Base-by-base conservation (phyloP, 2,888 invertebrate species). In the Ophion costatus region DNA sequence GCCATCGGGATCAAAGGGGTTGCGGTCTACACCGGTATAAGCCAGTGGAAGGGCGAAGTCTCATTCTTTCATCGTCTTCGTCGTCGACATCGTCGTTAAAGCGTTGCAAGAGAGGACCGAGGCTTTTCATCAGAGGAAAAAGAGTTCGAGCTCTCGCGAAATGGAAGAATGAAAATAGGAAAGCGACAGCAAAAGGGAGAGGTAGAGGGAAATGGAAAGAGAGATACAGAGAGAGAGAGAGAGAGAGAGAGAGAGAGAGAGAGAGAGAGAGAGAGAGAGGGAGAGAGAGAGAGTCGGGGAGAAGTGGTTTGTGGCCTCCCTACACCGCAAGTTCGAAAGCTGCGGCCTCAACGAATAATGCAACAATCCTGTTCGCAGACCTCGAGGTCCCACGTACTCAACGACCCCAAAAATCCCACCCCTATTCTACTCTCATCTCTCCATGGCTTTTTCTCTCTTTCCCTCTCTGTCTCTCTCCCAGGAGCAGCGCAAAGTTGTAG, bases 291-390 rank as follows among this genome's bases (percentile, higher is more conserved):
- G 73, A 24, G 45, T 61, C 22, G 61, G 22, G 4, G 57, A 57
- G 57, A n/a, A 67, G 77, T 24, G 67, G 67, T 77, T 86, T 87
- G 83, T 64, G 80, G 75, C 70, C 77, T 77, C 66, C 83, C 78
- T 69, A 57, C 59, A 87, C 92, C 91, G 87, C 91, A 92, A 91
- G 90, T 92, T 93, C 92, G 90, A 92, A 93, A 92, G 92, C 92
- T 90, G 90, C 87, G 91, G 91, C 90, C 88, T 61, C 84, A 87
- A 82, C 88, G 91, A 92, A 93, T 93, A 92, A 92, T 93, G 92
- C 91, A 92, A 92, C 93, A 92, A 91, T 92, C 92, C 90, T 92
- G 92, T 92, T 89, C 87, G 87, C 82, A 88, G 89, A 88, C 89
- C 89, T 85, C 89, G 86, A 86, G 87, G 89, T 90, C 89, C 86